phyloP scores from a whole-genome alignment of 1,140 invertebrate genomes.

The Lepidurus couesii region DNA sequence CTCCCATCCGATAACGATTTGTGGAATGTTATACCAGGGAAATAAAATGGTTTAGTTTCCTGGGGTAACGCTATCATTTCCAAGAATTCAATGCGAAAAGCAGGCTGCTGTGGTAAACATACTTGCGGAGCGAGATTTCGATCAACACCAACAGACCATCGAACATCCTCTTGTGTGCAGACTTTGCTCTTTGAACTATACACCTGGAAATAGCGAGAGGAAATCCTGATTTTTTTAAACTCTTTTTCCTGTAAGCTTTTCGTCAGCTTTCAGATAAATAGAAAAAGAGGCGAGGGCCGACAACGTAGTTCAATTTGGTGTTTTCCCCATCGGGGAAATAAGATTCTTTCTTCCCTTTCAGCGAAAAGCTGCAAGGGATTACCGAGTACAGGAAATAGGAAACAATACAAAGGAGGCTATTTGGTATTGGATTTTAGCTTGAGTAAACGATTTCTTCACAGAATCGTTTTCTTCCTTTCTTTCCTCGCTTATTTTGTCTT shows the following conservation, averaged over 20 bases:
- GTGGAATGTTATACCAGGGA: neutral
- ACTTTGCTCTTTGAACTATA: neutral
- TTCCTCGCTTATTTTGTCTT: neutral
- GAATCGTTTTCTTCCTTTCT: neutral
- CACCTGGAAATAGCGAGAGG: neutral
- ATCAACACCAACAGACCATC: neutral
- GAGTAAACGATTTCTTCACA: neutral
- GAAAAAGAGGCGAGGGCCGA: neutral
- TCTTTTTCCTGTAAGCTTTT: neutral
- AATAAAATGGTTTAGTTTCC: neutral
- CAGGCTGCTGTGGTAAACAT: too few species aligned
- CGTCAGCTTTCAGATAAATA: neutral
- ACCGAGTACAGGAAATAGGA: neutral
- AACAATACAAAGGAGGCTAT: neutral
- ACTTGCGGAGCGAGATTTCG: neutral
- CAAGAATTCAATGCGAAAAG: neutral
- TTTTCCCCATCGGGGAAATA: neutral
- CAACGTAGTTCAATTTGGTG: neutral
- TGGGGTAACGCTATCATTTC: neutral
- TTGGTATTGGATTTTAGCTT: neutral
- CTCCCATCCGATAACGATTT: neutral
- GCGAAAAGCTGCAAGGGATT: slow-evolving; percentile 14
- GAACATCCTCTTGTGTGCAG: neutral
- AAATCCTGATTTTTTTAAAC: neutral
- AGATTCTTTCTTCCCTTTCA: neutral